phyloP scores from a whole-genome alignment of 2,888 invertebrate genomes.

The Rhingia campestris region DNA sequence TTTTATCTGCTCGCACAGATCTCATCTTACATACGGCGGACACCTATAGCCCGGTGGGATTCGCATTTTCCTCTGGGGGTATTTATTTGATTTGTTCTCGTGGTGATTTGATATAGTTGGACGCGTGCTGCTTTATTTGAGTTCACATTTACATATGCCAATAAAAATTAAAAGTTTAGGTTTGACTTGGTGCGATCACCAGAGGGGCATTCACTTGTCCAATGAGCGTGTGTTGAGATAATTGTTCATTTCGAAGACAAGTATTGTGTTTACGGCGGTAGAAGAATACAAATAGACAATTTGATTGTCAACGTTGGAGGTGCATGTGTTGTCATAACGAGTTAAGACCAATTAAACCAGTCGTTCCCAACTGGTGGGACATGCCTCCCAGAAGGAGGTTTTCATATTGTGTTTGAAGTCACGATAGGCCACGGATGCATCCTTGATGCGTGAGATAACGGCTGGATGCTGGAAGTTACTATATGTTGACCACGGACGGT shows the following conservation, averaged over 20 bases:
- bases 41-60: constrained; percentile 57
- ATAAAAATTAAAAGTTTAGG: constrained; percentile 54
- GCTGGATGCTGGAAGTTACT: too few relatives aligned
- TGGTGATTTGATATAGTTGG: constrained; percentile 70
- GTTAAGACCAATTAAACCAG: too few relatives aligned
- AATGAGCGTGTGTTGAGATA: constrained; percentile 23
- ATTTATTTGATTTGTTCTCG: constrained; percentile 62
- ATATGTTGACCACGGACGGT: too few relatives aligned
- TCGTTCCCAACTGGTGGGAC: neutral
- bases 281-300: neutral
- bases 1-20: constrained; percentile 68
- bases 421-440: too few relatives aligned
- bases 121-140: constrained; percentile 72
- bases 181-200: constrained; percentile 21
- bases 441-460: too few relatives aligned
- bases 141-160: constrained; percentile 60
- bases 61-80: constrained; percentile 15
- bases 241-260: constrained; percentile 34
- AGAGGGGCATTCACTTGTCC: constrained; percentile 26
- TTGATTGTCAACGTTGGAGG: neutral
- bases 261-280: constrained; percentile 1
- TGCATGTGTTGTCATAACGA: neutral
- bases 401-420: neutral
- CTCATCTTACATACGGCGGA: constrained; percentile 59
- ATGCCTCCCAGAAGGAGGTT: neutral